phyloP scores from a whole-genome alignment of 2,888 invertebrate genomes.

The Phragmatobia fuliginosa region DNA sequence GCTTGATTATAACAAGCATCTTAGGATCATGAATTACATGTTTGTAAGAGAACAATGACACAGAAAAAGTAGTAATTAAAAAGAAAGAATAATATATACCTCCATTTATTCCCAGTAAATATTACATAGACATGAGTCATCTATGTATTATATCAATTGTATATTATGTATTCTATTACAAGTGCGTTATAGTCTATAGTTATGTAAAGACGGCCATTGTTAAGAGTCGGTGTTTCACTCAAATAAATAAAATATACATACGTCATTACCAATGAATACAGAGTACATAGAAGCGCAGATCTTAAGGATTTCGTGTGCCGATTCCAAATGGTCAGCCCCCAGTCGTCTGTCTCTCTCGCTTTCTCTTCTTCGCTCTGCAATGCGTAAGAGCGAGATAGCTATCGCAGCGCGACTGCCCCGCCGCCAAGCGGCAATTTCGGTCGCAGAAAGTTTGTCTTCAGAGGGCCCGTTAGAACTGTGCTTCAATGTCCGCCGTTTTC shows the following conservation, averaged over 20 bases:
- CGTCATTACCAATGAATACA: slow-evolving; percentile 71
- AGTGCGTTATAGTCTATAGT: slow-evolving; percentile 39
- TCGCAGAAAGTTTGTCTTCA: too few species aligned
- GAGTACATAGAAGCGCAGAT: too few species aligned
- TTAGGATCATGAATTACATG: neutral
- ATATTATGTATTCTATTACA: slow-evolving; percentile 40
- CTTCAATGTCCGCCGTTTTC: too few species aligned
- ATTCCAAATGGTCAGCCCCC: too few species aligned
- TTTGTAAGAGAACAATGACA: neutral
- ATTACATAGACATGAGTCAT: slow-evolving; percentile 27
- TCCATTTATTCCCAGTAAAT: slow-evolving; percentile 24
- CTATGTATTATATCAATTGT: slow-evolving; percentile 38
- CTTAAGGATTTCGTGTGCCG: too few species aligned
- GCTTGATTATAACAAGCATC: neutral
- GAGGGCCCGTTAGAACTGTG: too few species aligned
- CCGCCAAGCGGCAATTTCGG: too few species aligned
- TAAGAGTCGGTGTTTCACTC: slow-evolving; percentile 39
- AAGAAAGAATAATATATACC: neutral
- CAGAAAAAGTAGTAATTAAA: neutral
- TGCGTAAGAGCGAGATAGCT: too few species aligned
- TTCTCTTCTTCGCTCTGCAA: too few species aligned
- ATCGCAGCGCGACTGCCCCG: too few species aligned
- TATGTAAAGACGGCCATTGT: slow-evolving; percentile 45
- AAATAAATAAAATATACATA: slow-evolving; percentile 31
- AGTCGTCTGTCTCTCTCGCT: too few species aligned